A percentile compares a stretch with the other conserved stretches of the same genome.
Evolutionary conservation across 2,888 invertebrate genomes (phyloP).

Genomic region (Drosophila rellima): DNA sequence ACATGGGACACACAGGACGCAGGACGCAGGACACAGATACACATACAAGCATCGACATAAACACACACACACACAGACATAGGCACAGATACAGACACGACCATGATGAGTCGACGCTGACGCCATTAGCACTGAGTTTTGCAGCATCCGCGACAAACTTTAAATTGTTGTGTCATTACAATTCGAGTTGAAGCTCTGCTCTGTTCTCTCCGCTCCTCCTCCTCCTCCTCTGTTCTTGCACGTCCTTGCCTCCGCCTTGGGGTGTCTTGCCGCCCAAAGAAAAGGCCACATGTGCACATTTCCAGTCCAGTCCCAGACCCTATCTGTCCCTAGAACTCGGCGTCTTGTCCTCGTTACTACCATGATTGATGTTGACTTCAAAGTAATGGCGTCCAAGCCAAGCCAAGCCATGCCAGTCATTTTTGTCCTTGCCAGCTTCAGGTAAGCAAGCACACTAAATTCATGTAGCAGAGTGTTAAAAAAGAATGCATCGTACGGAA

Average conservation of each 20-base stretch:
- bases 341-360: slow-evolving; percentile 68
- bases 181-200: slow-evolving; percentile 59
- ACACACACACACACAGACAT: slow-evolving; percentile 10
- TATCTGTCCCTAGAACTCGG: neutral
- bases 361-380: slow-evolving; percentile 80
- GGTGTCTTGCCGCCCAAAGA: slow-evolving; percentile 31
- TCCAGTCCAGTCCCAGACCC: slow-evolving; percentile 20
- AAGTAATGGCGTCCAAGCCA: slow-evolving; percentile 69
- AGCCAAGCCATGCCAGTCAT: slow-evolving; percentile 50
- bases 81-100: slow-evolving; percentile 23
- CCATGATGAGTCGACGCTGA: slow-evolving; percentile 75
- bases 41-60: slow-evolving; percentile 15
- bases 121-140: slow-evolving; percentile 81
- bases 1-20: slow-evolving; percentile 20
- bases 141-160: slow-evolving; percentile 81
- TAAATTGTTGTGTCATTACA: slow-evolving; percentile 82
- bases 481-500: slow-evolving; percentile 4
- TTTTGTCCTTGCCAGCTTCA: slow-evolving; percentile 31
- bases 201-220: neutral
- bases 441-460: slow-evolving; percentile 33
- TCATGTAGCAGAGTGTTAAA: slow-evolving; percentile 32
- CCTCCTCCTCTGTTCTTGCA: neutral
- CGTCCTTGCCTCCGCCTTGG: slow-evolving; percentile 7
- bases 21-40: slow-evolving; percentile 12
- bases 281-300: slow-evolving; percentile 62